These are phyloP conservation scores for Melolontha melolontha DNA, from an alignment of 2,888 invertebrate species.

Conservation along the genomic window DNA sequence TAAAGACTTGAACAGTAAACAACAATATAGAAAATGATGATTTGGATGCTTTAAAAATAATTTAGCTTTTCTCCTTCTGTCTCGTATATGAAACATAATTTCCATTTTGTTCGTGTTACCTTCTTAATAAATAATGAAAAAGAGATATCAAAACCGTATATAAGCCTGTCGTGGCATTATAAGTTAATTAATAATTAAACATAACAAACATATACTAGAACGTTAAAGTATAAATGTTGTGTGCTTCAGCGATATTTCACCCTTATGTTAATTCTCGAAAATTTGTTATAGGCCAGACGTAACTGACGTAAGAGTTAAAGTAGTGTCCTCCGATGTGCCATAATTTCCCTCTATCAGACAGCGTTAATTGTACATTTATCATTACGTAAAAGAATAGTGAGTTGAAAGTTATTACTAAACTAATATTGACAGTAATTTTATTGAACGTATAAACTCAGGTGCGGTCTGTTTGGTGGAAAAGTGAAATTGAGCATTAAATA, in stretches of 20 bases:
- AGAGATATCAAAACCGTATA: conserved; percentile 11
- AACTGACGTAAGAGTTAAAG: conserved; percentile 24
- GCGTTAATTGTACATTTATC: conserved; percentile 31
- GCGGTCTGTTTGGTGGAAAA: conserved; percentile 23
- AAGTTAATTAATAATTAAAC: too few species aligned
- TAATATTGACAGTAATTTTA: conserved; percentile 34
- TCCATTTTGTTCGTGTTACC: conserved; percentile 17
- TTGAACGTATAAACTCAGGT: conserved; percentile 19
- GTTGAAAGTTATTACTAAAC: conserved; percentile 7
- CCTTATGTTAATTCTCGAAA: neutral
- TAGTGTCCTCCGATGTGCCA: conserved; percentile 14
- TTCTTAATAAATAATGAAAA: conserved; percentile 22
- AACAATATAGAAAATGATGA: too few species aligned
- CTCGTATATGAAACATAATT: too few species aligned
- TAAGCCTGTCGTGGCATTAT: too few species aligned
- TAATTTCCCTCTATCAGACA: conserved; percentile 24
- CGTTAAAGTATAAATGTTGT: too few species aligned
- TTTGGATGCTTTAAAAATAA: too few species aligned
- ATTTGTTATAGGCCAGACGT: conserved; percentile 10
- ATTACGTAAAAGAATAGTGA: conserved; percentile 12
- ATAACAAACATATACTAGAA: too few species aligned
- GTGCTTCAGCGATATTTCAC: too few species aligned
- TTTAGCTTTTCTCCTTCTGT: too few species aligned
- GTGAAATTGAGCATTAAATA: conserved; percentile 20
- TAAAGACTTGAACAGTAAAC: too few species aligned